Evolutionary conservation across 2,888 invertebrate species (phyloP).

Genomic region (Nephrocerus scutellatus): DNA sequence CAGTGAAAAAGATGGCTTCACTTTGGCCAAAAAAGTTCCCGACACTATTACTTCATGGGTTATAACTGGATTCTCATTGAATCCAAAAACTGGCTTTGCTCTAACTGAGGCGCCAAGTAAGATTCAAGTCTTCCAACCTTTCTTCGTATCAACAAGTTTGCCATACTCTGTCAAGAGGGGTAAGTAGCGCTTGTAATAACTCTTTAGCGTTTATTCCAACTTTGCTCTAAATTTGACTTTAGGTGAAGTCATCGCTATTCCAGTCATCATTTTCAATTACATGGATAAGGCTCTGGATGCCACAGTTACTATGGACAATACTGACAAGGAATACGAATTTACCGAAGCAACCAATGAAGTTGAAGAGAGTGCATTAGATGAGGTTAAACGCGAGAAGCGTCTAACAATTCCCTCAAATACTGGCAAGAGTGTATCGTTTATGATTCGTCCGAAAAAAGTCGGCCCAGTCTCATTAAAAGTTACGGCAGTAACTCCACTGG

Average conservation of each 20-base stretch:
- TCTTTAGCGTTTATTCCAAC: no score
- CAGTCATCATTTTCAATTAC: slow-evolving; percentile 84
- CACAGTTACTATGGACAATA: slow-evolving; percentile 77
- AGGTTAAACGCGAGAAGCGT: slow-evolving; percentile 35
- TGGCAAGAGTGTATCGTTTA: slow-evolving; percentile 76
- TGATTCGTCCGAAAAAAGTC: slow-evolving; percentile 67
- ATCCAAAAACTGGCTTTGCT: slow-evolving; percentile 67
- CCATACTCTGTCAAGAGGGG: slow-evolving; percentile 85
- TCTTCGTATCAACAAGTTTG: slow-evolving; percentile 78
- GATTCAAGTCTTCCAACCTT: slow-evolving; percentile 71
- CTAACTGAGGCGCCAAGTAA: slow-evolving; percentile 61
- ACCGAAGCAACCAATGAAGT: slow-evolving; percentile 71
- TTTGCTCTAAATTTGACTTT: no score
- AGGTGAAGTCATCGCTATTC: slow-evolving; percentile 84
- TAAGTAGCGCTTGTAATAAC: slow-evolving; percentile 52
- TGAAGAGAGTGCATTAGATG: slow-evolving; percentile 57
- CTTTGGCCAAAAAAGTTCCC: slow-evolving; percentile 56
- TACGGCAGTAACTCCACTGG: slow-evolving; percentile 63
- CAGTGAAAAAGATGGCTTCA: slow-evolving; percentile 30
- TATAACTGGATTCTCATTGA: slow-evolving; percentile 74
- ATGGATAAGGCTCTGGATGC: slow-evolving; percentile 68
- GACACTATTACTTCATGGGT: slow-evolving; percentile 82
- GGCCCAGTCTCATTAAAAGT: slow-evolving; percentile 69
- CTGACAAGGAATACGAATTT: slow-evolving; percentile 72
- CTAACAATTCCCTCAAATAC: slow-evolving; percentile 63